phyloP scores from a whole-genome alignment of 1,140 invertebrate genomes.

The Hyphantria cunea region DNA sequence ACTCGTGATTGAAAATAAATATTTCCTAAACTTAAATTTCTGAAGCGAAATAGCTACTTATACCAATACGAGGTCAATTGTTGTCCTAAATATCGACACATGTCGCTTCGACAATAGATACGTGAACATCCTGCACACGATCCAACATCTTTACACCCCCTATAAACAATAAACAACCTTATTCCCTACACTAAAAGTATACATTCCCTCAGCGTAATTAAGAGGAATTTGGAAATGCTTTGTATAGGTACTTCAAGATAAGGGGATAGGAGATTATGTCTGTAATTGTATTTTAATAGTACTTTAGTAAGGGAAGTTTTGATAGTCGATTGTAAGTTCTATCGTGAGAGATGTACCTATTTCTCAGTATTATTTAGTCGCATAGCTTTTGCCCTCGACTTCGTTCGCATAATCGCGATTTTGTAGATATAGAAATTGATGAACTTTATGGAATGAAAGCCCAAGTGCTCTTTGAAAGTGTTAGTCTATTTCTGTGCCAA shows the following conservation, averaged over 20 bases:
- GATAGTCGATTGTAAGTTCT: too few species aligned
- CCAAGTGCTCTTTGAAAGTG: too few species aligned
- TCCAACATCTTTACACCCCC: conserved; percentile 35
- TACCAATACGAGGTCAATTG: conserved; percentile 14
- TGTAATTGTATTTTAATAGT: conserved; percentile 72
- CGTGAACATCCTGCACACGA: conserved; percentile 46
- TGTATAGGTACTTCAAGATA: conserved; percentile 70
- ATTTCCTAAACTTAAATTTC: too few species aligned
- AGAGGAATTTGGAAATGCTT: conserved; percentile 44
- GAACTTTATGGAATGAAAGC: too few species aligned
- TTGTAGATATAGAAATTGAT: too few species aligned
- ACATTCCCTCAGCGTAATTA: conserved; percentile 31
- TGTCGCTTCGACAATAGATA: conserved; percentile 65
- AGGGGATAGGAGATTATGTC: conserved; percentile 70
- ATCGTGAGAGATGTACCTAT: too few species aligned
- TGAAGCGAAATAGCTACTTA: too few species aligned
- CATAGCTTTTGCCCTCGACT: too few species aligned
- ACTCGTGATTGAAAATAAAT: too few species aligned
- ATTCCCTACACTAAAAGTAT: conserved; percentile 27
- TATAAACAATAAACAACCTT: conserved; percentile 29
- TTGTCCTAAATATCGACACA: conserved; percentile 67
- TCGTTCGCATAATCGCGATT: too few species aligned
- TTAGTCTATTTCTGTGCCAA: too few species aligned
- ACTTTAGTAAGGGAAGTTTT: conserved; percentile 40
- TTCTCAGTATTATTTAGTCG: too few species aligned